Evolutionary conservation across 2,113 vertebrate genomes (phyloP).

Genomic region (Mystacornis crossleyi): DNA sequence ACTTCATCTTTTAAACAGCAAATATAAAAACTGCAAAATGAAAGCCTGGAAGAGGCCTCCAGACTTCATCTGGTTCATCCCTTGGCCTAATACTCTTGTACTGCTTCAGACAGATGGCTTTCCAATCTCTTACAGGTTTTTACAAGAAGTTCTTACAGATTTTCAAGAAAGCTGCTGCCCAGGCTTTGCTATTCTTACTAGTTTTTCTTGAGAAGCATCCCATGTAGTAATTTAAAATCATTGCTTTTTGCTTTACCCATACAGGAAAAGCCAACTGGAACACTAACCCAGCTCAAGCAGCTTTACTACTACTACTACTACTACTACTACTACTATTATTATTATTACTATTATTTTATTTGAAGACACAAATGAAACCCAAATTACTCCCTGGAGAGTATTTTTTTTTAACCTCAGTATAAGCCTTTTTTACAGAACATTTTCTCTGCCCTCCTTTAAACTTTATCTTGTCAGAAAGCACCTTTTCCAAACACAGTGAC

Average conservation of each 20-base stretch:
- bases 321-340: rapidly evolving
- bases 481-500: not conserved
- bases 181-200: not conserved
- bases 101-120: not conserved
- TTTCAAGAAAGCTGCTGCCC: not conserved
- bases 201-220: not conserved
- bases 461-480: not conserved
- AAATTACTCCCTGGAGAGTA: not conserved
- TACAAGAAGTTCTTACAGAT: not conserved
- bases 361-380: not conserved
- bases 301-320: not conserved
- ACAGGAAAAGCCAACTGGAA: not conserved
- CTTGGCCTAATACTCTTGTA: not conserved
- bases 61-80: not conserved
- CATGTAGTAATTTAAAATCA: not conserved
- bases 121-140: not conserved
- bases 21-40: not conserved
- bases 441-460: not conserved
- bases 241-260: not conserved
- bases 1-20: not conserved
- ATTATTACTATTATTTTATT: not conserved
- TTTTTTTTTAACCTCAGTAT: not conserved
- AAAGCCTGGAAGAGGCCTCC: not conserved
- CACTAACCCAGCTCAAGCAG: not conserved
- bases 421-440: not conserved